Base-by-base conservation (phyloP, 2,888 invertebrate genomes). In the Carcina quercana region DNA sequence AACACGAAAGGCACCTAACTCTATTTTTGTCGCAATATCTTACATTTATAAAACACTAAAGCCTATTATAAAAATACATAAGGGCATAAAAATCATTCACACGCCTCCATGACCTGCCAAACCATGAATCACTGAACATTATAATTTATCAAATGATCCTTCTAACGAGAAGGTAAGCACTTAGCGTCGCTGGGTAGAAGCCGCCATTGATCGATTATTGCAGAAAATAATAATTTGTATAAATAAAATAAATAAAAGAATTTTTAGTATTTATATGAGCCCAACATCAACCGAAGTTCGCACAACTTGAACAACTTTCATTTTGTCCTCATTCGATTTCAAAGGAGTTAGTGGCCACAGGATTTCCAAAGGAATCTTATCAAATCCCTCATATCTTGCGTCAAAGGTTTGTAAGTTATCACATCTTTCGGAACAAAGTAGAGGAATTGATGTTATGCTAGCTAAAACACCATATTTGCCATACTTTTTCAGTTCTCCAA, bases 321-420 rank as follows among this genome's bases (percentile, higher is more conserved):
- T 41, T 39, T 68, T 69, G 12, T 62, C 45, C 13, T 59, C 49
- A 11, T 47, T 36, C 1, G 40, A 42, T 29, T 55, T 42, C 1
- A 71, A 45, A 1, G 66, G 58, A 22, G 42, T 41, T n/a, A 73
- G 39, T 4, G 38, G 38, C 70, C 72, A 73, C 11, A 72, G 37
- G 2, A 55, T 46, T 24, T 60, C 59, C 3, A 72, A 37, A 1
- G 69, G 67, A 32, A 70, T 59, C 29, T 42, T 53, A 0, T 66
- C 59, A 2, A 44, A 21, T 2, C 42, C 58, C 1, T 35, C 28
- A 33, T 45, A 54, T 19, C 53, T 54, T 1, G 34, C 35, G 13
- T 52, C 45, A 15, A 50, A 47, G 0, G 47, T 43, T 13, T 58
- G 38, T 15, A 59, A 35, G 0, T 51, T 48, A 34, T 71, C 67